These are phyloP conservation scores for Heliopora coerulea DNA, from an alignment of 92 coral and sea anemone species.

Conservation along the genomic window DNA sequence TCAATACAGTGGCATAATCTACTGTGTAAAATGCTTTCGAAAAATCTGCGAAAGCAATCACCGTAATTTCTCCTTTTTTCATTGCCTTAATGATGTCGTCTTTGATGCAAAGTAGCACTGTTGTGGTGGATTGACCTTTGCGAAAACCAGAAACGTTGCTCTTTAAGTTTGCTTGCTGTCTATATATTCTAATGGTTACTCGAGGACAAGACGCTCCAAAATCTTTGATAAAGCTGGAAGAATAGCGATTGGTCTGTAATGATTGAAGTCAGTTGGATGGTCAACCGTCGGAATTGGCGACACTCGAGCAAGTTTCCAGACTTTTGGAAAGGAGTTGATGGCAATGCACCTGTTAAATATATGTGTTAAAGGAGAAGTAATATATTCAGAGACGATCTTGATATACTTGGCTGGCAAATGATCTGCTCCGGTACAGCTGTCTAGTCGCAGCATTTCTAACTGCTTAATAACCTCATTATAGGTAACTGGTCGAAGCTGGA, in stretches of 20 bases:
- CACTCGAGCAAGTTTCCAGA: constrained; percentile 44
- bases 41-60: constrained; percentile 46
- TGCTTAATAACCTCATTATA: constrained; percentile 33
- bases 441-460: background rate
- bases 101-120: constrained; percentile 20
- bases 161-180: constrained; percentile 11
- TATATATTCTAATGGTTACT: constrained; percentile 51
- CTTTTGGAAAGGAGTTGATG: constrained; percentile 37
- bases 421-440: background rate
- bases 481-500: background rate
- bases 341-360: constrained; percentile 37
- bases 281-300: constrained; percentile 38
- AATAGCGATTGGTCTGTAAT: constrained; percentile 46
- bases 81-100: constrained; percentile 40
- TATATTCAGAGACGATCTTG: constrained; percentile 13
- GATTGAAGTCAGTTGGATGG: constrained; percentile 19
- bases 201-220: constrained; percentile 46
- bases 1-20: constrained; percentile 29
- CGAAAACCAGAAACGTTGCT: constrained; percentile 37
- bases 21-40: constrained; percentile 64
- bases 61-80: constrained; percentile 37
- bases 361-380: constrained; percentile 46
- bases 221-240: constrained; percentile 49
- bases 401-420: constrained; percentile 1
- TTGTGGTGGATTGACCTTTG: constrained; percentile 20